Evolutionary conservation across 2,888 invertebrate genomes (phyloP), one percentile per base, ranked within the genome.

Genomic region (Leptarthrus brevirostris): DNA sequence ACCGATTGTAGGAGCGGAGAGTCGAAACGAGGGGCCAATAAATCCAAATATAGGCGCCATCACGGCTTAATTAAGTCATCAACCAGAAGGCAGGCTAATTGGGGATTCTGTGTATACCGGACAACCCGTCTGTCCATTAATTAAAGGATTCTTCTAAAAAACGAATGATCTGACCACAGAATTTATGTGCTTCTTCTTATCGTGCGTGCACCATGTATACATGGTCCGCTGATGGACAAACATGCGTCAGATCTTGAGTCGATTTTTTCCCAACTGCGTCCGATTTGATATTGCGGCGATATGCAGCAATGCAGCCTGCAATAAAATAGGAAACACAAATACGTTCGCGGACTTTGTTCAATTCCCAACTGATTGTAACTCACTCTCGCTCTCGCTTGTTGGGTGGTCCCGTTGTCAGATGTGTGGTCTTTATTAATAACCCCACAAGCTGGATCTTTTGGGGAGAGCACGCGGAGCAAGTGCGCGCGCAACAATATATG

Each of bases 351-450:
- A 69, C 20, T 52, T 52, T 18, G 18, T 54, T 30, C 26, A 24
- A 26, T 54, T 30, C 54, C 26, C 26, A 54, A 26, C 72, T 36
- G 72, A 72, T 72, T 56, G 47, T 47, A 58, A 47, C 72, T 72
- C 56, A 56, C 56, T 72, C 56, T 40, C 47, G 44, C 56, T 72
- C 78, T 75, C 26, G 76, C 77, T 73, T 81, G 78, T 82, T 84
- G 84, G 84, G 84, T 84, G 84, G 84, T 84, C 84, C 80, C 54
- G 79, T 81, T 83, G 81, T 83, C 82, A 83, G 83, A 83, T 84
- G 84, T 84, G 84, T 84, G 84, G 84, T 84, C 84, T 84, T 84
- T 84, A 84, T 84, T 84, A 84, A 83, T 83, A 83, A 83, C 72
- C 75, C 72, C 73, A 53, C 75, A 40, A 52, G 49, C 69, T 26